Evolutionary conservation across 2,888 invertebrate genomes (phyloP), one percentile per base, ranked within the genome.

Genomic region (Junonia oenone): DNA sequence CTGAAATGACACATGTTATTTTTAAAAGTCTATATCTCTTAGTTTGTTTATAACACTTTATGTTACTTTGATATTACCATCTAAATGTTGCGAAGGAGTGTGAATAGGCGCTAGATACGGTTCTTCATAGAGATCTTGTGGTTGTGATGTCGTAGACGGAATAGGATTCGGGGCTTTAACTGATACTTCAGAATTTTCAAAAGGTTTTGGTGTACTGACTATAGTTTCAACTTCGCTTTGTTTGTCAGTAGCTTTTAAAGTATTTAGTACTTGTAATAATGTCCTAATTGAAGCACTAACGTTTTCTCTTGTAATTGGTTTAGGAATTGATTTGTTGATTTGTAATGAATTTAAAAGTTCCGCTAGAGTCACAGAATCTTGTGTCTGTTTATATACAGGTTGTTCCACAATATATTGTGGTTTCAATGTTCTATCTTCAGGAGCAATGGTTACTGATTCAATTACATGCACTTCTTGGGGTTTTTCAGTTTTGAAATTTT

Each of bases 251-350:
- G 81, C 76, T 67, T 93, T 95, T 46, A 96, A 83, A 55, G 94
- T 92, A 69, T 93, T 93, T 47, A 96, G 81, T 57, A 96, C 95
- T 73, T 93, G 94, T 11, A 96, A 91, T 56, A 96, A 83, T 0
- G 95, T 96, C 72, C 92, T 93, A 61, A 96, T 94, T 46, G 95
- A 96, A 59, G 94, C 93, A 65, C 95, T 95, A 45, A 96, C 93
- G 68, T 96, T 96, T 63, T 95, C 94, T 51, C 93, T 92, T 3
- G 94, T 95, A 22, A 96, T 90, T 6, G 93, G 94, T 64, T 94
- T 94, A 0, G 96, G 96, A 64, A 96, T 84, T 43, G 94, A 93
- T 78, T 95, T 95, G 65, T 93, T 93, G 14, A 94, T 86, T 76
- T 95, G 95, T 26, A 96, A 83, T 55, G 95, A 94, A 71, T 94